Base-by-base conservation (phyloP, 2,113 vertebrate species). In the Rhipidura dahli region DNA sequence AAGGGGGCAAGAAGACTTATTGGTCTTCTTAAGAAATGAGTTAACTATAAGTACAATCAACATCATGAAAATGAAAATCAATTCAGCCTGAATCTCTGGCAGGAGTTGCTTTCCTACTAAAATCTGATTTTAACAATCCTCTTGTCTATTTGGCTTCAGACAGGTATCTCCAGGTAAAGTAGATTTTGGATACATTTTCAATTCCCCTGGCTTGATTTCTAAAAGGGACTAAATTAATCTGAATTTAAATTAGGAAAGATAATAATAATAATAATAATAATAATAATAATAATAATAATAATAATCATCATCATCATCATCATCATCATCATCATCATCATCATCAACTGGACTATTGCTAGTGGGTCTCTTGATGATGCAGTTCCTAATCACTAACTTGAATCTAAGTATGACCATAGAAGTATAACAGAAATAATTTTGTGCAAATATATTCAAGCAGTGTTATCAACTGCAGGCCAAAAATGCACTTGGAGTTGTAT, bases 401-500 rank as follows among this genome's bases (percentile, higher is more conserved):
- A n/a, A 42, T 42, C 39, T 33, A 19, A 18, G 13, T 69, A 44
- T n/a, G 30, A 80, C 53, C 50, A 83, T 1, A 84, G 50, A 81
- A 73, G 20, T 49, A 51, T 2, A 53, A 22, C 19, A 81, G 49
- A 66, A 93, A 81, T 65, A 11, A 72, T 75, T 88, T 44, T 89
- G 60, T 92, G 60, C 79, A 82, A 94, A 94, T 78, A 20, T 42
- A 82, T 93, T 83, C 83, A 70, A 92, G 90, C 51, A 76, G 35
- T 49, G 90, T 71, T 96, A 89, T 93, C 78, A 91, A 11, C 54
- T 68, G 68, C 70, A 88, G 68, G 73, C 56, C 51, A 78, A 76
- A 95, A 96, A 89, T 90, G 93, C 88, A 84, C 89, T 73, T 81
- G 88, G 79, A 93, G 64, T 72, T 72, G 49, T 64, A 90, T 92